Base-by-base conservation (phyloP, 2,888 invertebrate genomes). In the Psococerastis gibbosa region DNA sequence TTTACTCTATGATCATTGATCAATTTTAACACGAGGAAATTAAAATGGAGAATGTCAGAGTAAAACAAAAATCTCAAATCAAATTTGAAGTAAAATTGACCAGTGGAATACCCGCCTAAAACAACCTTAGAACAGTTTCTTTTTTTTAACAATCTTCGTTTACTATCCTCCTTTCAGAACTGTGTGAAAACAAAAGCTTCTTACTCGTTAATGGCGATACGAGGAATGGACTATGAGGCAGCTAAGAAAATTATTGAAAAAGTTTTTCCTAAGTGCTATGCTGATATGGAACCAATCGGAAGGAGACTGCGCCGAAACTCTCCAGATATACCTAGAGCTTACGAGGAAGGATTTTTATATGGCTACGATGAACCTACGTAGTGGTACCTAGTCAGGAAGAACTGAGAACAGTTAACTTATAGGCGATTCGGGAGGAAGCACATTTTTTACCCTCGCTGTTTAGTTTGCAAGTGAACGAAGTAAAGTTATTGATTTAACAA, bases 131-230 rank as follows among this genome's bases (percentile, higher is more conserved):
- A n/a, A n/a, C n/a, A n/a, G n/a, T n/a, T n/a, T n/a, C n/a, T n/a
- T n/a, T n/a, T n/a, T 42, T 38, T 13, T 22, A 44, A 11, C n/a
- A 44, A 22, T n/a, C n/a, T n/a, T n/a, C n/a, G n/a, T n/a, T n/a
- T n/a, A n/a, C n/a, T n/a, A n/a, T n/a, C 47, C 13, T 50, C 44
- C 48, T 53, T 67, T 15, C 57, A 83, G 77, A 72, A 80, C 51
- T 95, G 95, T 64, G 94, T 95, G 0, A 88, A 82, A 61, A 71
- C 73, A 2, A 88, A 89, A 66, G 94, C 95, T 0, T 55, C 82
- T 18, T 69, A 75, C 50, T 92, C 94, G 0, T 73, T 95, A 2
- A 54, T 87, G 51, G 78, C 85, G 41, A 85, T 84, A 0, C 70
- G 88, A 43, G 74, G 81, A 53, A 72, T 92, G 15, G 66, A 70